Conservation (phyloP, 2,113 vertebrate species). For the Fukomys damarensis region DNA sequence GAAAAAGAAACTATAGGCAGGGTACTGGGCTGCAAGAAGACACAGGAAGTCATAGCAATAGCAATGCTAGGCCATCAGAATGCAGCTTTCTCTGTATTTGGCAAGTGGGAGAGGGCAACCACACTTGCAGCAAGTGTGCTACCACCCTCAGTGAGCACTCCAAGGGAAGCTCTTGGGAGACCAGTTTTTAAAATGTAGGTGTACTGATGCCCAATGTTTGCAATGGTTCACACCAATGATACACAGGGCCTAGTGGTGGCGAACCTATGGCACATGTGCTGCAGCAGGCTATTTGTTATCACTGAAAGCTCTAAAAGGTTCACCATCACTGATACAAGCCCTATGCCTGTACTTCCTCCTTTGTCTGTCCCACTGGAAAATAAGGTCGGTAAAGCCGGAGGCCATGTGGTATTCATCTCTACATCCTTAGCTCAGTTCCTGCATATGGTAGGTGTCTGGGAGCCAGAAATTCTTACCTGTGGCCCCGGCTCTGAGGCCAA, state of each 20-base stretch:
- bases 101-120: neutral
- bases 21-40: neutral
- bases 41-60: neutral
- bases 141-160: neutral
- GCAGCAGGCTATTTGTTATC: neutral
- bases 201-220: neutral
- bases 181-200: neutral
- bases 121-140: neutral
- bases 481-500: neutral
- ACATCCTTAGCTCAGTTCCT: neutral
- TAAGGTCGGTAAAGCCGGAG: neutral
- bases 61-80: neutral
- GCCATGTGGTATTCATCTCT: neutral
- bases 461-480: neutral
- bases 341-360: neutral
- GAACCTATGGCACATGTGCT: neutral
- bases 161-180: neutral
- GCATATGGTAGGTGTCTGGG: neutral
- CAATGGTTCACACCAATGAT: neutral
- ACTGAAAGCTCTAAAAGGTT: neutral
- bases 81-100: neutral
- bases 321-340: neutral
- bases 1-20: neutral
- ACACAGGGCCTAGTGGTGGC: neutral
- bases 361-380: neutral